Percentiles rank a stretch among this genome's conserved stretches.
Conservation (phyloP, 2,113 vertebrate genomes). For the Urocynchramus pylzowi region DNA sequence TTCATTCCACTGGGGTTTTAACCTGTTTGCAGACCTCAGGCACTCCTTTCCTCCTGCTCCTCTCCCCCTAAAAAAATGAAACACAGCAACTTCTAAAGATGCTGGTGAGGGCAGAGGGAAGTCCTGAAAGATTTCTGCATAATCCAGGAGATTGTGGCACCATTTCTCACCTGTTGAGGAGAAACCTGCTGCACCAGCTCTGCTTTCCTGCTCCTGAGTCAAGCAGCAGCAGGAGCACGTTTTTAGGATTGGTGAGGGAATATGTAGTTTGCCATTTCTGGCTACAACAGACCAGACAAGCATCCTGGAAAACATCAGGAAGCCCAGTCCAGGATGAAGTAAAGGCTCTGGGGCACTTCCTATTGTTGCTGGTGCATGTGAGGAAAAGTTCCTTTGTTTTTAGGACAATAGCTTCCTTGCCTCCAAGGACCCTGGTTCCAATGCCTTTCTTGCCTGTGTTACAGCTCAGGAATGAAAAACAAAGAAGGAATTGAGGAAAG, state of each 20-base stretch:
- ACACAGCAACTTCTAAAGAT: neutral
- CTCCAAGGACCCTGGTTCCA: neutral
- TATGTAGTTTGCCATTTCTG: rapidly evolving
- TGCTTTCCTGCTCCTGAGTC: neutral
- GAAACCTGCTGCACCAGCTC: neutral
- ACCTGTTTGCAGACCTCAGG: neutral
- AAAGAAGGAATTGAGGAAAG: neutral
- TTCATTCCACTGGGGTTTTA: neutral
- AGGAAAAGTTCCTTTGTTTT: constrained; percentile 40
- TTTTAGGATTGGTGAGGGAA: neutral
- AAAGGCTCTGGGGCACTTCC: neutral
- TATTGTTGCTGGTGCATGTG: neutral
- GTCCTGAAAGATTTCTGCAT: neutral
- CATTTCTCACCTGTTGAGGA: neutral
- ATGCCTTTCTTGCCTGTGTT: neutral
- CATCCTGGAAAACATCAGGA: constrained; percentile 19
- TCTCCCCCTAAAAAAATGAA: rapidly evolving
- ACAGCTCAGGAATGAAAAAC: neutral
- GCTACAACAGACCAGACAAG: neutral
- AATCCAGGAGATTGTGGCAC: neutral
- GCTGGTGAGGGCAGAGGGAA: neutral
- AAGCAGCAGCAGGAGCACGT: rapidly evolving
- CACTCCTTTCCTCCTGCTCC: neutral
- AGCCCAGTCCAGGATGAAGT: neutral
- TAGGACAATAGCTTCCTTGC: neutral